A percentile compares a stretch with the other conserved stretches of the same genome.
phyloP scores from a whole-genome alignment of 2,113 vertebrate genomes.

The Porphyrio hochstetteri region DNA sequence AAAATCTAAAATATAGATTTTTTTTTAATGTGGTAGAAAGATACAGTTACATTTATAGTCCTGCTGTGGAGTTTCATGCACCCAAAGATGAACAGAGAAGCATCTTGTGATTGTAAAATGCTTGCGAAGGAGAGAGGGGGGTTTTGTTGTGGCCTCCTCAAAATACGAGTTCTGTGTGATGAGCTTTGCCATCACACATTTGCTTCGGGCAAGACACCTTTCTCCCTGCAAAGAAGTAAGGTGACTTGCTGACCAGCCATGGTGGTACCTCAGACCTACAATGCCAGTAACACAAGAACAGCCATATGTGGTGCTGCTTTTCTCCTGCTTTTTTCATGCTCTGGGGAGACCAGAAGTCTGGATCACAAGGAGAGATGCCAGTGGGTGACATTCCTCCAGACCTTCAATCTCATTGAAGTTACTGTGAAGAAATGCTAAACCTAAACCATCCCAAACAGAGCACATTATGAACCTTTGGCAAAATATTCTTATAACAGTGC shows the following conservation, averaged over 20 bases:
- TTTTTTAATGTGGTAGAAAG: background rate
- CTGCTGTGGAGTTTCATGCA: background rate
- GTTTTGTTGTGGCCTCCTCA: background rate
- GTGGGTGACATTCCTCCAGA: background rate
- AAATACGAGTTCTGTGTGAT: background rate
- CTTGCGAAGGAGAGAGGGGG: background rate
- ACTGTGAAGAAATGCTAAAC: background rate
- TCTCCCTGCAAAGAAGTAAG: background rate
- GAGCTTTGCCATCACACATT: background rate
- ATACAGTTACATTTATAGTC: background rate
- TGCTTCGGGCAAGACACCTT: background rate
- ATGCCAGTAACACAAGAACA: background rate
- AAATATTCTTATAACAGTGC: background rate
- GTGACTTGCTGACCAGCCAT: background rate
- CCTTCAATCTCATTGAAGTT: background rate
- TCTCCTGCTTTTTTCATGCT: background rate
- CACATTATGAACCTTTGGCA: background rate
- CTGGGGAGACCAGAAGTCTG: background rate
- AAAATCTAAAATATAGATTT: background rate
- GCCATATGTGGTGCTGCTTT: background rate
- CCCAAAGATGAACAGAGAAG: background rate
- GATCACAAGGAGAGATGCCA: accelerated
- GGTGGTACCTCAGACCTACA: background rate
- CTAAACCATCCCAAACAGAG: background rate
- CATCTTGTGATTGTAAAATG: accelerated